Evolutionary conservation across 2,113 vertebrate species (phyloP), one percentile per base, ranked within the genome.

Genomic region (Rhabdornis inornatus): DNA sequence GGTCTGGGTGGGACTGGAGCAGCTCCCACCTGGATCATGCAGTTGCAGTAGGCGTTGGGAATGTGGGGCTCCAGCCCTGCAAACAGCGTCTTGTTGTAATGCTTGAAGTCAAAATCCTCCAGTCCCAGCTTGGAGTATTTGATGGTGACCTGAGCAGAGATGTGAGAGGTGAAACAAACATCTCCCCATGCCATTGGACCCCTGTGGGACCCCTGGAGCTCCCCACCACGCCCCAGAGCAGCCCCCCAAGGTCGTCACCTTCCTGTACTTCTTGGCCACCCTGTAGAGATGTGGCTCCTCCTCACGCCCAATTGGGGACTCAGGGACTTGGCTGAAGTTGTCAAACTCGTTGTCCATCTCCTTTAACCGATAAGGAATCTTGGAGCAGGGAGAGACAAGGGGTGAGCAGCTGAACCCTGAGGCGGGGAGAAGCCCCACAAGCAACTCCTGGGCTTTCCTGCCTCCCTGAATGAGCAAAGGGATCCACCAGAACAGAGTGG

Each of bases 31-130:
- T 99, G 99, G 85, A 99, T 99, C 99, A 99, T 99, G 97, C 99
- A 99, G 98, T 99, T 99, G 94, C 99, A 99, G 98, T 99, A 99
- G 44, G 99, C 99, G 3, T 99, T 99, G 90, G 99, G 99, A 90
- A 99, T 99, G 90, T 99, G 99, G n/a, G 99, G 99, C 96, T 99
- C 99, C 96, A 99, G 96, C 8, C 99, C 99, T 5, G 99, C 99
- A 91, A 99, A 99, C 89, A 99, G 94, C 1, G 99, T 99, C 97
- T 99, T 99, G 97, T 99, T 99, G 98, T 99, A 99, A 97, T 99
- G 99, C 96, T 99, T 99, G 95, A 99, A 99, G 97, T 99, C 99
- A 96, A 99, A 99, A 91, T 99, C 99, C 87, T 99, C 99, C 64
- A 99, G 96, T 27, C 99, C 99, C 64, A 99, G 97, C 96, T 99